These are phyloP conservation scores for Nautilus pompilius DNA, from an alignment of 1,140 invertebrate genomes.

Conservation along the genomic window DNA sequence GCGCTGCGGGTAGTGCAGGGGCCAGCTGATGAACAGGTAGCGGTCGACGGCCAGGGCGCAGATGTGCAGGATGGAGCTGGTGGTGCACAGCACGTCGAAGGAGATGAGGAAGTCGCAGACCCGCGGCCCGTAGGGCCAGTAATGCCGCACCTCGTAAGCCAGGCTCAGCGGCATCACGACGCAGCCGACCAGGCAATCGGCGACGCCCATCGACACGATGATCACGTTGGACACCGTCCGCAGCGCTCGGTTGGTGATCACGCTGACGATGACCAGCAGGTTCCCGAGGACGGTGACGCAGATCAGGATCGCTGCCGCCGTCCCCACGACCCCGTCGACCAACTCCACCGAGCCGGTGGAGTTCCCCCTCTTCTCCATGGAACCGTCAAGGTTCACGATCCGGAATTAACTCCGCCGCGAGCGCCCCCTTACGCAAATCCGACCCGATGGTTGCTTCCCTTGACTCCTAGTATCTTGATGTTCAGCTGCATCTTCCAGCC, in stretches of 20 bases:
- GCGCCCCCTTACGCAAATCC: too few species aligned
- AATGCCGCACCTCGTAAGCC: slow-evolving; percentile 58
- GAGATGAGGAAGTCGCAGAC: slow-evolving; percentile 98
- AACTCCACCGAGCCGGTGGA: too few species aligned
- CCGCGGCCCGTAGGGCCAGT: slow-evolving; percentile 89
- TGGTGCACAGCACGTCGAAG: slow-evolving; percentile 97
- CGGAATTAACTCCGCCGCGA: too few species aligned
- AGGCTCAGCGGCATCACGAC: slow-evolving; percentile 68
- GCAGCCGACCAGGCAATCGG: slow-evolving; percentile 80
- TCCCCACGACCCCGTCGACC: too few species aligned
- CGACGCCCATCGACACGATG: slow-evolving; percentile 86
- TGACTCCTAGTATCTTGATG: too few species aligned
- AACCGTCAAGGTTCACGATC: too few species aligned
- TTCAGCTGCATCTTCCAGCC: too few species aligned
- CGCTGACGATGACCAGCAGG: slow-evolving; percentile 83
- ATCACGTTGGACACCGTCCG: slow-evolving; percentile 89
- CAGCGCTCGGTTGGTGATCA: slow-evolving; percentile 63
- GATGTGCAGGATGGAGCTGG: slow-evolving; percentile 93
- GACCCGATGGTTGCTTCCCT: too few species aligned
- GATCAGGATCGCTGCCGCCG: background rate
- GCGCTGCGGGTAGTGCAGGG: too few species aligned
- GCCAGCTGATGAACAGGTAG: slow-evolving; percentile 96
- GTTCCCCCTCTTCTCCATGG: too few species aligned
- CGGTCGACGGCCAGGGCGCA: slow-evolving; percentile 95
- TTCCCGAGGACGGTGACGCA: slow-evolving; percentile 63